A percentile compares a stretch with the other conserved stretches of the same genome.
These are phyloP conservation scores for Lepilemur septentrionalis DNA, from an alignment of 2,797 vertebrate genomes.

Conservation along the genomic window DNA sequence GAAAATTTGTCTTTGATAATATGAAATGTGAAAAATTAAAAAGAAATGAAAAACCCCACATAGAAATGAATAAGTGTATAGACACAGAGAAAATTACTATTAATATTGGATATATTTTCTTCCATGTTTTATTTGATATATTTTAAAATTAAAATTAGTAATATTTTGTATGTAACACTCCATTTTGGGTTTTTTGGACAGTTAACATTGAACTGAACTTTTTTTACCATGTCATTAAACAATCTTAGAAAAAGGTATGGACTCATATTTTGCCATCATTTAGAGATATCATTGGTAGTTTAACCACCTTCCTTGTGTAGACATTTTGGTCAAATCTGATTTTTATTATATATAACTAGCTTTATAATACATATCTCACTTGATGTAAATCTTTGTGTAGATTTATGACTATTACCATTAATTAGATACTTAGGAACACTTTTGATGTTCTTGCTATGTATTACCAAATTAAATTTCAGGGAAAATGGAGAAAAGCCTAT, in stretches of 20 bases:
- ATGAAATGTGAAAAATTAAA: background rate
- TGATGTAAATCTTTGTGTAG: background rate
- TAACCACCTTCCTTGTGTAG: background rate
- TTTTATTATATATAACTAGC: background rate
- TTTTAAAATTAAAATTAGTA: background rate
- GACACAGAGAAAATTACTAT: background rate
- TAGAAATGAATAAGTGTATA: background rate
- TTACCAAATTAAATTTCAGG: background rate
- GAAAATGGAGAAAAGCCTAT: background rate
- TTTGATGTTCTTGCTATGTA: background rate
- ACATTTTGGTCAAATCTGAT: background rate
- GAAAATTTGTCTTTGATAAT: background rate
- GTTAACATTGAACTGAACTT: background rate
- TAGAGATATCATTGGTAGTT: background rate
- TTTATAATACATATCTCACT: background rate
- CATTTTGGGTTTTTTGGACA: background rate
- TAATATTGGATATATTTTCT: background rate
- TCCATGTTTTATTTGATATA: background rate
- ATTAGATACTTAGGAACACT: background rate
- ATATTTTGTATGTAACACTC: background rate
- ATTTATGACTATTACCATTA: background rate
- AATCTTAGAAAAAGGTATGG: background rate
- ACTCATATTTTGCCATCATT: background rate
- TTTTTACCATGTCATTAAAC: background rate
- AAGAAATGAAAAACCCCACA: background rate